phyloP scores from a whole-genome alignment of 2,888 invertebrate genomes.

The Drosophila koepferae region DNA sequence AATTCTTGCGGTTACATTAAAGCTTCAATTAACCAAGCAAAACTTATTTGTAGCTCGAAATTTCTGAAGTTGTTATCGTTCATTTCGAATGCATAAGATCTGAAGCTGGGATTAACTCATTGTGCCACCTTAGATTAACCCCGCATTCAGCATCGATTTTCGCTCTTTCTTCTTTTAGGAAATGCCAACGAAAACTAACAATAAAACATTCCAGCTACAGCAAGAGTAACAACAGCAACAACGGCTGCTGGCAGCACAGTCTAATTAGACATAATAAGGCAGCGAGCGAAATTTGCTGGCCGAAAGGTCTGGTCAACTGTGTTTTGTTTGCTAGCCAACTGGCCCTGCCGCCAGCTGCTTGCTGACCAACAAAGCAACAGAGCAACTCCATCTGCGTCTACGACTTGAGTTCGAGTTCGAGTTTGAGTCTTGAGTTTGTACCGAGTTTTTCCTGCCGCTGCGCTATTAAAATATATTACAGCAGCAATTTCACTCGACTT shows the following conservation, averaged over 20 bases:
- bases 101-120: slow-evolving; percentile 38
- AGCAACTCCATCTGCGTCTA: slow-evolving; percentile 13
- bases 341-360: slow-evolving; percentile 6
- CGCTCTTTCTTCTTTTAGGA: slow-evolving; percentile 19
- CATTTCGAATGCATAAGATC: background rate
- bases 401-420: slow-evolving; percentile 21
- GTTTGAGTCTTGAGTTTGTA: slow-evolving; percentile 32
- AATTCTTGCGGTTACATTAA: background rate
- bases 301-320: slow-evolving; percentile 63
- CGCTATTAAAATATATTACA: slow-evolving; percentile 79
- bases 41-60: background rate
- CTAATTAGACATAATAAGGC: slow-evolving; percentile 80
- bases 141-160: slow-evolving; percentile 38
- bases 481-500: slow-evolving; percentile 78
- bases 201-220: slow-evolving; percentile 41
- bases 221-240: slow-evolving; percentile 20
- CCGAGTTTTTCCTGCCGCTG: slow-evolving; percentile 51
- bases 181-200: slow-evolving; percentile 32
- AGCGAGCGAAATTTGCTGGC: slow-evolving; percentile 55
- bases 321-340: slow-evolving; percentile 50
- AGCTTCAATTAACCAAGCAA: background rate
- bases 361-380: slow-evolving; percentile 23
- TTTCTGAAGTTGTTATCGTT: background rate
- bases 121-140: slow-evolving; percentile 50
- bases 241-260: slow-evolving; percentile 55